Base-by-base conservation (phyloP, 2,888 invertebrate species). In the Drosophila incognita region DNA sequence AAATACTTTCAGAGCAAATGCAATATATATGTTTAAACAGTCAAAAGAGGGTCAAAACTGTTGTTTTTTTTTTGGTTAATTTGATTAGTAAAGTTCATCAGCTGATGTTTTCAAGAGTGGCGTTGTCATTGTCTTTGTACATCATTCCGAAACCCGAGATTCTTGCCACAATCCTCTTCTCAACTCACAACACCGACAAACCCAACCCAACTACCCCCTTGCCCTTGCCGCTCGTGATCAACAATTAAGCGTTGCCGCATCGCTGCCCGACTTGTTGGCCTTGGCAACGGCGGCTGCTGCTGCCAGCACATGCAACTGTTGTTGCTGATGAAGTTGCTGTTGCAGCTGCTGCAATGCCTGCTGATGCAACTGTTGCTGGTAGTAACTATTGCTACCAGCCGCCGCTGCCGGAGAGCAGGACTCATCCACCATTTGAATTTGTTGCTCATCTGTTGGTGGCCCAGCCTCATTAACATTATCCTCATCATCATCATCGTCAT, bases 311-410 rank as follows among this genome's bases (percentile, higher is more conserved):
- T 82, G 81, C 52, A 84, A 66, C 31, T 89, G 87, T 61, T 87
- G 87, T 51, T 90, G 89, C 52, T 89, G 88, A 31, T 87, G 81
- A 62, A 84, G 72, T 48, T 89, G 90, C 62, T 87, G 80, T 42
- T 89, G 89, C 76, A 91, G 72, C 40, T 91, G 90, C 21, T 91
- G 90, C 71, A 91, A 48, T 0, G 90, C 87, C 67, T 92, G 92
- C 52, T 90, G 90, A 67, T 86, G 84, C 65, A 87, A 67, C 68
- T 86, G 86, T 46, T 89, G 91, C 52, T 86, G 91, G 78, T 89
- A 91, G 58, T 75, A 89, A 66, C 64, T 81, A 15, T 72, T 68
- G 33, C 72, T 68, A 29, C 67, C 52, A 67, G 63, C 18, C 53
- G 65, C 52, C 46, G 35, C 59, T 59, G 67, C 21, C 40, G 13